These are phyloP conservation scores for Amyelois transitella DNA, from an alignment of 1,140 invertebrate species.

Conservation along the genomic window DNA sequence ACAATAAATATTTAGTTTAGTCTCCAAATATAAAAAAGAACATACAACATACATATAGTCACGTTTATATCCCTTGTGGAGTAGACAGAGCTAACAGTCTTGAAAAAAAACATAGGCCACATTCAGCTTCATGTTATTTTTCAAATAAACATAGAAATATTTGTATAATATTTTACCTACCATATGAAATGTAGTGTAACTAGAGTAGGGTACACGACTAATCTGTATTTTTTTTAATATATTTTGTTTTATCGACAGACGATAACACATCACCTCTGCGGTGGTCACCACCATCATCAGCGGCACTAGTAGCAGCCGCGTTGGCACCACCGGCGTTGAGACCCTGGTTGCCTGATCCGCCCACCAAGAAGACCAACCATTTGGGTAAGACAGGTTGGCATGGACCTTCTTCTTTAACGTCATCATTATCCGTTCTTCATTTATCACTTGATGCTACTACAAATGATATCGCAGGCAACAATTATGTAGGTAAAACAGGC, in stretches of 20 bases:
- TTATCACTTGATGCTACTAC: no score
- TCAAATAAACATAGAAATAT: no score
- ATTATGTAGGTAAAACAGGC: no score
- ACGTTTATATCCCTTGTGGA: no score
- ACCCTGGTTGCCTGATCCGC: conserved; percentile 64
- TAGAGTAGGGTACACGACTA: not conserved
- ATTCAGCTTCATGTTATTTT: no score
- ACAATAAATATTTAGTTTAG: not conserved
- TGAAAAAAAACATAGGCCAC: no score
- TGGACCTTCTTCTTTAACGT: not conserved
- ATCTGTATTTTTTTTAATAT: not conserved
- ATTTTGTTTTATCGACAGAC: conserved; percentile 30
- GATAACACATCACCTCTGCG: conserved; percentile 51
- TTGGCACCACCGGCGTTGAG: conserved; percentile 52
- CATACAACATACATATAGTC: no score
- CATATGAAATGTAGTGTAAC: not conserved
- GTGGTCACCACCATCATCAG: conserved; percentile 59
- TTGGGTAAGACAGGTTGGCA: conserved; percentile 67
- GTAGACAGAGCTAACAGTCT: no score
- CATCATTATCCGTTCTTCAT: no score
- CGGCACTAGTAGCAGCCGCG: conserved; percentile 53
- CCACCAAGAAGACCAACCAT: conserved; percentile 56
- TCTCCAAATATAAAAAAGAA: no score
- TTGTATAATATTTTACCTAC: no score
- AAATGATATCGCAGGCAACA: no score